Evolutionary conservation across 2,888 invertebrate species (phyloP).

Genomic region (Agonopterix heracliana): DNA sequence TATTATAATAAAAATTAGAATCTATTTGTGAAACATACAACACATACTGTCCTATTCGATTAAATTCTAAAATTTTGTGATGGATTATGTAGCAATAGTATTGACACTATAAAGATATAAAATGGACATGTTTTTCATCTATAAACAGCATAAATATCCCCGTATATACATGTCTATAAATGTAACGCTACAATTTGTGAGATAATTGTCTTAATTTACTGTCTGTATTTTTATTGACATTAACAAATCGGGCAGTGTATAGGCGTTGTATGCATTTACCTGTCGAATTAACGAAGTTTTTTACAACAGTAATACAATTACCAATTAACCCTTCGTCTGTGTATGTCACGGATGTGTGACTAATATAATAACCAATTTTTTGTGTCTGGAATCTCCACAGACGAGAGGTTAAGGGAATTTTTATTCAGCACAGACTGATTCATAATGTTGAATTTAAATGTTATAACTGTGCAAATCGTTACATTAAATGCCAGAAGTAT

Average conservation of each 20-base stretch:
- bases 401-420: too few species aligned
- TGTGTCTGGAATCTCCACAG: too few species aligned
- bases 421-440: too few species aligned
- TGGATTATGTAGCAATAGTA: constrained; percentile 23
- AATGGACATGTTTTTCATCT: constrained; percentile 39
- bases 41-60: constrained; percentile 15
- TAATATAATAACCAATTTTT: too few species aligned
- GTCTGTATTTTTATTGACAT: neutral
- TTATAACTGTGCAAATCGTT: too few species aligned
- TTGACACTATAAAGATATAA: constrained; percentile 35
- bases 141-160: constrained; percentile 23
- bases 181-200: constrained; percentile 22
- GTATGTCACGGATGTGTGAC: too few species aligned
- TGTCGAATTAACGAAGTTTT: too few species aligned
- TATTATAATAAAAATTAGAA: neutral
- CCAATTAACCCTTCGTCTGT: too few species aligned
- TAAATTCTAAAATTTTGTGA: constrained; percentile 30
- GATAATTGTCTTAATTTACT: constrained; percentile 15
- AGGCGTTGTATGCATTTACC: constrained; percentile 7
- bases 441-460: too few species aligned
- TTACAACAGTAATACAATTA: too few species aligned
- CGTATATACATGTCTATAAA: constrained; percentile 27
- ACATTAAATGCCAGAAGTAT: too few species aligned
- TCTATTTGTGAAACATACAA: constrained; percentile 22
- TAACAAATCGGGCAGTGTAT: constrained; percentile 31